A percentile compares a stretch with the other conserved stretches of the same genome.
Evolutionary conservation across 2,888 invertebrate species (phyloP).

Genomic region (Thymelicus lineola): DNA sequence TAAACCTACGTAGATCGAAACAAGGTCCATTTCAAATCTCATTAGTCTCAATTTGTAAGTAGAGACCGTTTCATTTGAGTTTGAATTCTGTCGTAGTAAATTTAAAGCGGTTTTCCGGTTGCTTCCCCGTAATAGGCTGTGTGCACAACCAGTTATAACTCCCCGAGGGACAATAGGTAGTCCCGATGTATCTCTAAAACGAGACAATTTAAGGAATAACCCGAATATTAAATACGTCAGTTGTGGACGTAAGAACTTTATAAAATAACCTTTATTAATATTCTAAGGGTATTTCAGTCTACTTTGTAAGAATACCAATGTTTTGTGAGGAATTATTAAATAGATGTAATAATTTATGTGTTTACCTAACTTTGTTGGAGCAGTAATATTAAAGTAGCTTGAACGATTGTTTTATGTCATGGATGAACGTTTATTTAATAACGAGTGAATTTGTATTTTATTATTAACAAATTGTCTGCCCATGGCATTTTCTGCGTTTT

Average conservation of each 20-base stretch:
- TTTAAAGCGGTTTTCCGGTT: constrained; percentile 48
- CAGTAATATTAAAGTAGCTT: too few relatives aligned
- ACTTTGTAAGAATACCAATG: constrained; percentile 4
- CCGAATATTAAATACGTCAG: constrained; percentile 72
- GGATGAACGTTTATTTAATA: too few relatives aligned
- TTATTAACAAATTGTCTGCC: too few relatives aligned
- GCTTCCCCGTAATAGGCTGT: constrained; percentile 57
- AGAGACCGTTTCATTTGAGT: constrained; percentile 31
- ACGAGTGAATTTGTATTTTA: too few relatives aligned
- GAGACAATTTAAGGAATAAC: constrained; percentile 79
- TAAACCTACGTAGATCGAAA: constrained; percentile 32
- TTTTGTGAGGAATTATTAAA: constrained; percentile 3
- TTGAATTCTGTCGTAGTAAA: constrained; percentile 36
- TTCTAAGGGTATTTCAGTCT: constrained; percentile 12
- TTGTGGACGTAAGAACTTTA: constrained; percentile 38
- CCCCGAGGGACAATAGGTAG: constrained; percentile 79
- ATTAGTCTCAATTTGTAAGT: constrained; percentile 41
- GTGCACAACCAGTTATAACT: constrained; percentile 72
- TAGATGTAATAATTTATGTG: constrained; percentile 1
- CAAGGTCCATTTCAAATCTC: constrained; percentile 44
- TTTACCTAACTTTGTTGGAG: too few relatives aligned
- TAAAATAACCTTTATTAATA: constrained; percentile 28
- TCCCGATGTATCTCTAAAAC: constrained; percentile 76
- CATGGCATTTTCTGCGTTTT: too few relatives aligned
- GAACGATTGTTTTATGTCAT: neutral